These are phyloP conservation scores for Anolis carolinensis DNA, from an alignment of 2,113 vertebrate species.

Conservation along the genomic window DNA sequence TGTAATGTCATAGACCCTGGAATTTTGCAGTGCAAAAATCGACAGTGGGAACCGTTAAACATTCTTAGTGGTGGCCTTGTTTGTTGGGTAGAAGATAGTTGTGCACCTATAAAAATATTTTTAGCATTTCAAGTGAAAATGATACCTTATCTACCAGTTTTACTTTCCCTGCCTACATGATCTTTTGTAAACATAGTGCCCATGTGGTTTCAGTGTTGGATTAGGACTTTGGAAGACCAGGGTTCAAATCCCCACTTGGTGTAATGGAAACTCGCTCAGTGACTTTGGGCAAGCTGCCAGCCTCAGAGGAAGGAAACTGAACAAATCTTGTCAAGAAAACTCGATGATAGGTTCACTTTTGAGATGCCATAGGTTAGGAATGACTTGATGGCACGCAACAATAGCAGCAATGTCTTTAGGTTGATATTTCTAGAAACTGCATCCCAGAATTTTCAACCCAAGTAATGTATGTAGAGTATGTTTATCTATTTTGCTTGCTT, in stretches of 20 bases:
- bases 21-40: not conserved
- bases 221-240: too few species aligned
- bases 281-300: too few species aligned
- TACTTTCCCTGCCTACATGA: not conserved
- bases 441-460: not conserved
- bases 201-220: too few species aligned
- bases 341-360: too few species aligned
- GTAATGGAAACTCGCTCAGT: too few species aligned
- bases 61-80: not conserved
- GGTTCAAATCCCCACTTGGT: too few species aligned
- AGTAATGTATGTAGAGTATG: too few species aligned
- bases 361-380: too few species aligned
- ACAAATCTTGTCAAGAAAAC: too few species aligned
- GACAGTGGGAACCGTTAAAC: not conserved
- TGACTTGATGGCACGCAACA: too few species aligned
- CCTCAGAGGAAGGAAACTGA: too few species aligned
- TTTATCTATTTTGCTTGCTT: too few species aligned
- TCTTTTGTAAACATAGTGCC: not conserved
- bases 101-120: not conserved
- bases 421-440: not conserved
- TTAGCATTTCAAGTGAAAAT: not conserved
- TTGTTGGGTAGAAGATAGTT: not conserved
- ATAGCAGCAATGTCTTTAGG: not conserved
- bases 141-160: not conserved
- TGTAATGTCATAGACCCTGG: not conserved